Conservation (phyloP, 2,888 invertebrate species). For the Brachypterus glaber region DNA sequence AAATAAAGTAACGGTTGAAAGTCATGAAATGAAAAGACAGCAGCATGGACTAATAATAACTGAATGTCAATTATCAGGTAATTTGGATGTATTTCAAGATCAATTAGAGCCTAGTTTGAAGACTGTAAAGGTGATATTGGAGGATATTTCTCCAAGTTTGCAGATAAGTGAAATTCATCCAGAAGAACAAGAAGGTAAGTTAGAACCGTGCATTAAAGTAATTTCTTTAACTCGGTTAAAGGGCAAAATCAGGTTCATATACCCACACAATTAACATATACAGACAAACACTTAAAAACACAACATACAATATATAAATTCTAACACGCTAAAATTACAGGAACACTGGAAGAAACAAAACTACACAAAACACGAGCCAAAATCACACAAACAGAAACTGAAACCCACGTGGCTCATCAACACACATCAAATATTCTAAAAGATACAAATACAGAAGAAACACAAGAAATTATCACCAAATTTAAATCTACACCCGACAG, state of each 20-base stretch:
- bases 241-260: constrained; percentile 4
- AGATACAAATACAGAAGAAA: constrained; percentile 41
- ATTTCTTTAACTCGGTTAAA: constrained; percentile 17
- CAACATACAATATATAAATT: constrained; percentile 9
- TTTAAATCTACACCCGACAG: constrained; percentile 46
- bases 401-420: constrained; percentile 35
- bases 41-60: constrained; percentile 44
- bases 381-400: constrained; percentile 33
- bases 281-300: not conserved
- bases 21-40: not conserved
- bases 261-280: constrained; percentile 1
- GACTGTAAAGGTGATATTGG: constrained; percentile 37
- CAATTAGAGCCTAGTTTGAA: constrained; percentile 39
- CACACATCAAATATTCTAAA: constrained; percentile 32
- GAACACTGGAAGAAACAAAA: constrained; percentile 37
- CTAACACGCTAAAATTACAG: constrained; percentile 30
- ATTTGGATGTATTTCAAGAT: constrained; percentile 40
- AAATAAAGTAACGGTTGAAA: constrained; percentile 24
- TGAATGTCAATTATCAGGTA: constrained; percentile 42
- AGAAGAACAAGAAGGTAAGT: constrained; percentile 45
- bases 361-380: constrained; percentile 38
- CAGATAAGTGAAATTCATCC: constrained; percentile 42
- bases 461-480: constrained; percentile 52
- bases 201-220: constrained; percentile 19
- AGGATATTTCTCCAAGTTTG: constrained; percentile 37